Conservation (phyloP, 2,888 invertebrate genomes). For the Tipula lateralis region DNA sequence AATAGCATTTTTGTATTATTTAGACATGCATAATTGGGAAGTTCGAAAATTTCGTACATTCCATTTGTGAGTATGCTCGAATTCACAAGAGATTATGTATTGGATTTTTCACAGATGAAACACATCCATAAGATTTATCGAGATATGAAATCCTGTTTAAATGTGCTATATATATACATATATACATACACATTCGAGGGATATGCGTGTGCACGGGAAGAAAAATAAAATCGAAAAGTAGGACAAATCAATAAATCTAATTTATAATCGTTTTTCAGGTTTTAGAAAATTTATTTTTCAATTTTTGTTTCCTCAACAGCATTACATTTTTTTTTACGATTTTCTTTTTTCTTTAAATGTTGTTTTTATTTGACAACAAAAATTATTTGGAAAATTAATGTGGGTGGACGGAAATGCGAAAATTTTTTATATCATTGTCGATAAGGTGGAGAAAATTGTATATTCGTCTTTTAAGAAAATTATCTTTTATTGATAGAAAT, state of each 20-base stretch:
- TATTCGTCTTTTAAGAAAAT: background rate
- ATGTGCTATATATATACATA: background rate
- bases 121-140: background rate
- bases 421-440: background rate
- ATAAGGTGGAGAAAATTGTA: background rate
- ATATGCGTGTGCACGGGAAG: background rate
- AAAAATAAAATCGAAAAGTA: background rate
- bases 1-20: background rate
- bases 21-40: background rate
- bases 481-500: too few relatives aligned
- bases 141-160: background rate
- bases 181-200: background rate
- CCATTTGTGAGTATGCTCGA: background rate
- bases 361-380: background rate
- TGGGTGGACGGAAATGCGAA: background rate
- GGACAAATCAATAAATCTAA: constrained; percentile 24
- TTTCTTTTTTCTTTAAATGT: background rate
- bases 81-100: background rate
- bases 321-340: background rate
- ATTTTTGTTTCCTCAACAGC: background rate
- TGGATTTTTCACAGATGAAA: background rate
- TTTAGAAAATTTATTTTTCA: background rate
- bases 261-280: background rate
- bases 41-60: background rate
- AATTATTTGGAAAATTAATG: background rate